Conservation (phyloP, 2,797 vertebrate genomes). For the Parauchenoglanis ngamensis region DNA sequence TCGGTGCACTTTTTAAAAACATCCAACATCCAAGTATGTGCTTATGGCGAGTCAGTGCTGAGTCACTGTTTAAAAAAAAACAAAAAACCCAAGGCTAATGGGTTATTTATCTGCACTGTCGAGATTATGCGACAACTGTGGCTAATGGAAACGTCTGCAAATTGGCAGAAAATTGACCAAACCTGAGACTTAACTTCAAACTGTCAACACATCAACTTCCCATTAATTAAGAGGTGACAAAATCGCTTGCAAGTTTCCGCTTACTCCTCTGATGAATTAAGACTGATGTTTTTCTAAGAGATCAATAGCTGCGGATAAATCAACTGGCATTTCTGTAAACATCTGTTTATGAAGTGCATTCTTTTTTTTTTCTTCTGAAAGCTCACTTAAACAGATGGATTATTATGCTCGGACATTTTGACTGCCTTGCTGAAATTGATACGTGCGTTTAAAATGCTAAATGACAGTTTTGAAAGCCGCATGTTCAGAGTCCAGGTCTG, state of each 20-base stretch:
- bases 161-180: slow-evolving; percentile 26
- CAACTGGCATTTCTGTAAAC: slow-evolving; percentile 67
- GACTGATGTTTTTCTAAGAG: slow-evolving; percentile 58
- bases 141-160: slow-evolving; percentile 29
- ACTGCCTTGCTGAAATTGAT: slow-evolving; percentile 71
- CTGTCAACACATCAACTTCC: slow-evolving; percentile 12
- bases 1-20: neutral
- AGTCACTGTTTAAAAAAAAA: neutral
- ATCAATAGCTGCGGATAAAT: slow-evolving; percentile 75
- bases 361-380: slow-evolving; percentile 29
- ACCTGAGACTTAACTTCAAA: slow-evolving; percentile 26
- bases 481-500: slow-evolving; percentile 63
- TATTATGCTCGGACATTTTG: slow-evolving; percentile 68
- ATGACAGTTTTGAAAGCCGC: slow-evolving; percentile 73
- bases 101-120: slow-evolving; percentile 12
- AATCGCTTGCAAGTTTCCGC: slow-evolving; percentile 6
- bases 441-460: slow-evolving; percentile 70
- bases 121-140: neutral
- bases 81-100: neutral
- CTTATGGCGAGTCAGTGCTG: neutral
- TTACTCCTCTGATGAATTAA: slow-evolving; percentile 56
- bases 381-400: slow-evolving; percentile 65
- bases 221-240: slow-evolving; percentile 18
- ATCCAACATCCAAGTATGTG: neutral
- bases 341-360: slow-evolving; percentile 66